Evolutionary conservation across 2,888 invertebrate genomes (phyloP), one percentile per base, ranked within the genome.

Genomic region (Diadromus collaris): DNA sequence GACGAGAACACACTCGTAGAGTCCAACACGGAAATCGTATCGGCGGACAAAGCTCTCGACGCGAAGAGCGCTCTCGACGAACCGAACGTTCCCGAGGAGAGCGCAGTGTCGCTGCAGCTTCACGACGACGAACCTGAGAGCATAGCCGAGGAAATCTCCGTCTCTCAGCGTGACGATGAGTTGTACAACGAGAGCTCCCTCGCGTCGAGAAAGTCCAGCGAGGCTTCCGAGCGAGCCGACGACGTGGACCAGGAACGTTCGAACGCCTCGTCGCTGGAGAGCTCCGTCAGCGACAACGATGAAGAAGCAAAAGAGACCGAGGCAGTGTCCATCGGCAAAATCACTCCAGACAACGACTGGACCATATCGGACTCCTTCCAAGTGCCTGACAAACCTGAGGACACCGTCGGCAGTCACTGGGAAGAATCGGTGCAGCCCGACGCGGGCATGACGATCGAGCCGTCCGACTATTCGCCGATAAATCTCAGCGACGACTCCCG

Each of bases 361-460:
- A 84, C 82, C 3, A 72, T 80, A 68, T 89, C 86, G 9, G 85
- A 87, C 78, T 88, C 89, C 1, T 88, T 88, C 63, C 75, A 83
- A 46, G 27, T 82, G 13, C 69, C 68, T 6, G 75, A 83, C 38
- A 56, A 68, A 9, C 29, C 69, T 16, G 27, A 60, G 3, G 71
- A 67, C 7, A 27, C 16, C 4, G 6, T 29, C 4, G 71, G 46
- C 1, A 60, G 24, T 34, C 51, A 68, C 34, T 72, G 67, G 29
- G 73, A 76, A 38, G 63, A 74, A 64, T 46, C 54, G n/a, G 13
- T 65, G 13, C 54, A 67, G 10, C 38, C 56, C 6, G 54, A 76
- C 16, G 48, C 46, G 2, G 65, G 74, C 1, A 34, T 51, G 19
- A 73, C 69, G 1, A 61, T 61, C 24, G 70, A 69, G 10, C 56